These are phyloP conservation scores for Neolamprologus kungweensis DNA, from an alignment of 2,113 vertebrate species.

Conservation along the genomic window DNA sequence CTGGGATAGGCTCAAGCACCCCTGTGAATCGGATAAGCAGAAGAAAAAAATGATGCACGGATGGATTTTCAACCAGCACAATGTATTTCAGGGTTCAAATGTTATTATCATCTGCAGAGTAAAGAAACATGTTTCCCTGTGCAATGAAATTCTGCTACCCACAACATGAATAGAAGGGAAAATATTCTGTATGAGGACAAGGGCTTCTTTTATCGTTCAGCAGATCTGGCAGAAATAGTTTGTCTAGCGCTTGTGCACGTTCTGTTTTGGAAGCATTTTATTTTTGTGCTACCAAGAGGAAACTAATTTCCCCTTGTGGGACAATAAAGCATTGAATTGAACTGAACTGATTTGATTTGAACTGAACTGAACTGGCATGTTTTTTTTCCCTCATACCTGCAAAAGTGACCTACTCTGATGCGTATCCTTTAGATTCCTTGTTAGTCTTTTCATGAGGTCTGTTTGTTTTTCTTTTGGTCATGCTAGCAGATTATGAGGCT, in stretches of 20 bases:
- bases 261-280: neutral
- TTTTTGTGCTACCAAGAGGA: neutral
- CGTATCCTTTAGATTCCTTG: neutral
- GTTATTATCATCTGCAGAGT: neutral
- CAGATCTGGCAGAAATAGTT: neutral
- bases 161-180: neutral
- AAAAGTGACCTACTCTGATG: neutral
- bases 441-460: neutral
- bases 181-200: neutral
- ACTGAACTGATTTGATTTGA: neutral
- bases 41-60: neutral
- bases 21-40: neutral
- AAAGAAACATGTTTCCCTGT: neutral
- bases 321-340: neutral
- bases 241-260: neutral
- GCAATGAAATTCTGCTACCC: neutral
- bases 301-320: neutral
- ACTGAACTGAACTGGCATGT: neutral
- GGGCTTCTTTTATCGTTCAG: neutral
- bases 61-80: neutral
- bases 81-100: neutral
- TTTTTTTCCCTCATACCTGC: neutral
- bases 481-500: slow-evolving; percentile 1
- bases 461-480: slow-evolving; percentile 27
- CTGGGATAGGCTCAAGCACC: neutral